Evolutionary conservation across 2,113 vertebrate genomes (phyloP).

Genomic region (Electrona antarctica): DNA sequence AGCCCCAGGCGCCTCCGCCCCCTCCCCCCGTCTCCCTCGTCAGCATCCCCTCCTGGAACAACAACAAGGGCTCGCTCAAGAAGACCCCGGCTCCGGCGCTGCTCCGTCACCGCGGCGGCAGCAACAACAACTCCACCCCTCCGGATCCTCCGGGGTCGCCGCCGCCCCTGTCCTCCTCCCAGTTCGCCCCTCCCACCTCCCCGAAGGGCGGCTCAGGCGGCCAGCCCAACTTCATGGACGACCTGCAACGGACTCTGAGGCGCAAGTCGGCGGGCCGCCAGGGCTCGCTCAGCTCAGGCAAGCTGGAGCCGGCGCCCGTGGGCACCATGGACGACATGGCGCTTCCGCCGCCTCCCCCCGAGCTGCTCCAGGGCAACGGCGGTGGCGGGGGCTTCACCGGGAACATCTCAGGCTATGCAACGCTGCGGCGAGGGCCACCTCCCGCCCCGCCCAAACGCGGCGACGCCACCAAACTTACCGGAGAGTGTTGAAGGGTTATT

Average conservation of each 20-base stretch:
- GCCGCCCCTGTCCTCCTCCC: constrained; percentile 22
- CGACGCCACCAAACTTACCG: constrained; percentile 92
- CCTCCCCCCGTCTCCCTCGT: constrained; percentile 61
- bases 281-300: constrained; percentile 81
- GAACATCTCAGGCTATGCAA: constrained; percentile 97
- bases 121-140: constrained; percentile 76
- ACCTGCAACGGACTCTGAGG: constrained; percentile 94
- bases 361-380: constrained; percentile 83
- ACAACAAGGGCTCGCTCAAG: constrained; percentile 81
- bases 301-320: constrained; percentile 77
- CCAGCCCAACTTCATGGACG: constrained; percentile 93
- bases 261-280: constrained; percentile 94
- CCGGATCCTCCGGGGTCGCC: constrained; percentile 68
- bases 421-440: constrained; percentile 90
- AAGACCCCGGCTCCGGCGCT: constrained; percentile 88
- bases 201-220: constrained; percentile 88
- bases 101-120: constrained; percentile 75
- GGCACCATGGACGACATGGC: constrained; percentile 94
- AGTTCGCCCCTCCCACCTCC: constrained; percentile 82
- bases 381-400: constrained; percentile 78
- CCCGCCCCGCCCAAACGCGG: constrained; percentile 94
- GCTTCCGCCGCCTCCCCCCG: constrained; percentile 89
- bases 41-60: constrained; percentile 76
- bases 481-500: constrained; percentile 82
- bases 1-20: constrained; percentile 82